Conservation (phyloP, 2,113 vertebrate species). For the Trochalopteron elliotii region DNA sequence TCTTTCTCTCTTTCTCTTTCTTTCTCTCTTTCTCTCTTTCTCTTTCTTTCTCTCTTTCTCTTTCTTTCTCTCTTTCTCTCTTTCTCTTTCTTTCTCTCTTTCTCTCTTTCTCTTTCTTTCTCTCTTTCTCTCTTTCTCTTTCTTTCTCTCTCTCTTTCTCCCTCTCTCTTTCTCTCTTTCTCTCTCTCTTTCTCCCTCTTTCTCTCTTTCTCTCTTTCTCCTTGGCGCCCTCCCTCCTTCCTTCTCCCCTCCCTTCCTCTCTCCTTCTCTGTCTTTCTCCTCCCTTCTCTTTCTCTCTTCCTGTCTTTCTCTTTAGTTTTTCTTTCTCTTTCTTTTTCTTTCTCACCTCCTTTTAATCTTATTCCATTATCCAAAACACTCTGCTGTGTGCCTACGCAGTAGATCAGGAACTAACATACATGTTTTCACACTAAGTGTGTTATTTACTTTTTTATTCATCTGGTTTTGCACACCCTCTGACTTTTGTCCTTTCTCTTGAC, state of each 20-base stretch:
- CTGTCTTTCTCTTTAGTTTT: neutral
- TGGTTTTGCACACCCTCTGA: neutral
- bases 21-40: too few species aligned
- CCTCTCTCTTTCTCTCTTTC: too few species aligned
- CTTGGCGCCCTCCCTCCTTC: neutral
- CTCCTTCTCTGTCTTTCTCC: neutral
- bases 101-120: too few species aligned
- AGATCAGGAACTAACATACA: neutral
- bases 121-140: too few species aligned
- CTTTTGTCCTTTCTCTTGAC: neutral
- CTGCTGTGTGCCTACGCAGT: fast-evolving
- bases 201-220: too few species aligned
- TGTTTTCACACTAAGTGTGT: neutral
- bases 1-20: too few species aligned
- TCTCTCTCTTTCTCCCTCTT: too few species aligned
- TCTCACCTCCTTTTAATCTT: neutral
- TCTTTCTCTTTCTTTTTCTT: neutral
- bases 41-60: too few species aligned
- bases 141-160: too few species aligned
- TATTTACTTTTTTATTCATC: neutral
- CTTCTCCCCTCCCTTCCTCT: neutral
- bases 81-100: too few species aligned
- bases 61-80: too few species aligned
- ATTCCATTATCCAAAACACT: neutral
- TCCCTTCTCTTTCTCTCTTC: neutral